These are phyloP conservation scores for Drosophila ercepeae DNA, from an alignment of 1,140 invertebrate species.

Conservation along the genomic window DNA sequence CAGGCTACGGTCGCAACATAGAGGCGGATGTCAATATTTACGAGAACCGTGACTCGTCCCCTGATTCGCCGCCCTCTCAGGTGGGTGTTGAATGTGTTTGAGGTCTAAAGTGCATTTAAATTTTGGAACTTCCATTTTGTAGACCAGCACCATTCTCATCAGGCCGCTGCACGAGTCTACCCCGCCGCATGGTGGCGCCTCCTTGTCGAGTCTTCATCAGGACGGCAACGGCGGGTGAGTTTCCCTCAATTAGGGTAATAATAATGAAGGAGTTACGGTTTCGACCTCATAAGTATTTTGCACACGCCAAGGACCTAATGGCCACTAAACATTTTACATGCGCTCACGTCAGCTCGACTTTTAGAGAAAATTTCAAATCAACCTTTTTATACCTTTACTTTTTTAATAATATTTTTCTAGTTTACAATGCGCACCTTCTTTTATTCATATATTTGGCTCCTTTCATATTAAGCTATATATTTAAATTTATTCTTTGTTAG, in stretches of 20 bases:
- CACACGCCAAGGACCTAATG: constrained; percentile 44
- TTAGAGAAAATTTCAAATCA: not conserved
- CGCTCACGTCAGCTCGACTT: constrained; percentile 9
- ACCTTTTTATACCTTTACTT: not conserved
- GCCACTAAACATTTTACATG: constrained; percentile 22
- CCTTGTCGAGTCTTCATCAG: constrained; percentile 71
- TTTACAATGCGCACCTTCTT: not conserved
- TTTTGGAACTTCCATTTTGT: constrained; percentile 14
- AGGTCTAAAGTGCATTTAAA: not conserved
- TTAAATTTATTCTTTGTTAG: constrained; percentile 39
- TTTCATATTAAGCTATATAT: constrained; percentile 1
- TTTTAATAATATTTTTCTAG: not conserved
- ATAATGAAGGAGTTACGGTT: constrained; percentile 4
- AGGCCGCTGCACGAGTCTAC: constrained; percentile 81
- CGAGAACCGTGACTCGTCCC: constrained; percentile 77
- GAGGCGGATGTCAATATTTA: constrained; percentile 80
- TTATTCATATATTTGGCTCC: not conserved
- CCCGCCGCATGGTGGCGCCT: constrained; percentile 70
- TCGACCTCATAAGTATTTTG: constrained; percentile 30
- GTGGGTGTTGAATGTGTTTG: constrained; percentile 34
- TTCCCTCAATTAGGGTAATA: constrained; percentile 6
- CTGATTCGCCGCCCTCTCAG: constrained; percentile 81
- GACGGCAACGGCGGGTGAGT: constrained; percentile 73
- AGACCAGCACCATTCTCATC: constrained; percentile 82
- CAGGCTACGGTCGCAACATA: constrained; percentile 56